A percentile compares a stretch with the other conserved stretches of the same genome.
Conservation (phyloP, 30 jellyfish, hydroid and myxozoan species). For the Cassiopea xamachana region DNA sequence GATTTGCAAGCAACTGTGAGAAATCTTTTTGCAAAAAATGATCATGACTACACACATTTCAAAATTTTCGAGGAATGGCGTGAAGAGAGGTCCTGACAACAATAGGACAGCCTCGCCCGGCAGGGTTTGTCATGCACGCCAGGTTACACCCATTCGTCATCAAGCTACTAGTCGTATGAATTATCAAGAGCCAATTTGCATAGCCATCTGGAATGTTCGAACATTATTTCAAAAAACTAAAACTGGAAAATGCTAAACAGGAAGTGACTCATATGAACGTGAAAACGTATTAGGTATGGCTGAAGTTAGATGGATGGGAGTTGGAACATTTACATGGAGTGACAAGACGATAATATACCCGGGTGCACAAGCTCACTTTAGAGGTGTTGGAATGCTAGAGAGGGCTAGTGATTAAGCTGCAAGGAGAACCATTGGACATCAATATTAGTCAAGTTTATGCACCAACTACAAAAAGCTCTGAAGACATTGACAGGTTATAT, state of each 20-base stretch:
- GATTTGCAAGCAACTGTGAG: conserved; percentile 55
- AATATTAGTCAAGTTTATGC: conserved; percentile 24
- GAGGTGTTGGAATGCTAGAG: conserved; percentile 23
- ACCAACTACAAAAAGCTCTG: conserved; percentile 30
- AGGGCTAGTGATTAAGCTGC: conserved; percentile 3
- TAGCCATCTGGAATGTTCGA: neutral
- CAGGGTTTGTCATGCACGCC: conserved; percentile 1
- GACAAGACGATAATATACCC: neutral
- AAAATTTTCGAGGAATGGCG: neutral
- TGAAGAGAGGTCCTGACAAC: neutral
- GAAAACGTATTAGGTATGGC: no score
- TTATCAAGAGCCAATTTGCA: no score
- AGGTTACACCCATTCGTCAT: conserved; percentile 18
- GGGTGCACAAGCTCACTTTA: conserved; percentile 5
- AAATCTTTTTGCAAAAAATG: conserved; percentile 34
- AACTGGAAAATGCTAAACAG: neutral
- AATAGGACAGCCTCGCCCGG: conserved; percentile 5
- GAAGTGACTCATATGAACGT: neutral
- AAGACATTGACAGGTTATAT: conserved; percentile 7
- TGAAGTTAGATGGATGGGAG: conserved; percentile 5
- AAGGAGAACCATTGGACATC: conserved; percentile 12
- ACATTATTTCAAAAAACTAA: neutral
- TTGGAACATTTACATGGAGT: neutral
- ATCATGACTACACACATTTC: conserved; percentile 28
- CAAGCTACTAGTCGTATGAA: neutral